Conservation (phyloP, 2,113 vertebrate genomes). For the Apodemus speciosus region DNA sequence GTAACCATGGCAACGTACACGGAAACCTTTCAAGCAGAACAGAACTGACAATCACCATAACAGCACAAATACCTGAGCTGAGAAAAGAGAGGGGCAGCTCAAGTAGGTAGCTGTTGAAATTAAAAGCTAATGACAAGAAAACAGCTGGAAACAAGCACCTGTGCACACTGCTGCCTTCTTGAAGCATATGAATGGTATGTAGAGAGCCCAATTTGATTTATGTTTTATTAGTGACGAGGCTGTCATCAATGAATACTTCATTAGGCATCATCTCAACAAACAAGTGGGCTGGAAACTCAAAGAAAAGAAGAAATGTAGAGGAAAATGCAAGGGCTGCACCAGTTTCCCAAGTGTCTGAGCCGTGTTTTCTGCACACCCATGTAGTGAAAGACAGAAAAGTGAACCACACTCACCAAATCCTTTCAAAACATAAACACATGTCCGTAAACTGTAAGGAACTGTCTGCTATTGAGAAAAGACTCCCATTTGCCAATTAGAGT, state of each 20-base stretch:
- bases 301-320: constrained; percentile 78
- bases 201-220: constrained; percentile 59
- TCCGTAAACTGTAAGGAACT: constrained; percentile 75
- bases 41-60: constrained; percentile 87
- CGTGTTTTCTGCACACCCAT: constrained; percentile 12
- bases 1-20: constrained; percentile 88
- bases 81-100: constrained; percentile 76
- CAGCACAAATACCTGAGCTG: constrained; percentile 83
- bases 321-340: constrained; percentile 65
- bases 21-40: constrained; percentile 88
- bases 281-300: constrained; percentile 65
- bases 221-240: constrained; percentile 67
- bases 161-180: constrained; percentile 63
- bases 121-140: constrained; percentile 88
- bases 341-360: background rate
- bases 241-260: constrained; percentile 62
- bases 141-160: constrained; percentile 84
- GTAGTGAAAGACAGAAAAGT: constrained; percentile 28
- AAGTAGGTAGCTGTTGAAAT: constrained; percentile 86
- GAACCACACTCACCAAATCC: constrained; percentile 43
- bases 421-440: constrained; percentile 74
- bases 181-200: constrained; percentile 63
- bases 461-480: constrained; percentile 74
- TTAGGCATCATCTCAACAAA: constrained; percentile 66
- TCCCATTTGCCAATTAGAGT: constrained; percentile 79